Conservation (phyloP, 2,113 vertebrate genomes). For the Siniperca chuatsi region DNA sequence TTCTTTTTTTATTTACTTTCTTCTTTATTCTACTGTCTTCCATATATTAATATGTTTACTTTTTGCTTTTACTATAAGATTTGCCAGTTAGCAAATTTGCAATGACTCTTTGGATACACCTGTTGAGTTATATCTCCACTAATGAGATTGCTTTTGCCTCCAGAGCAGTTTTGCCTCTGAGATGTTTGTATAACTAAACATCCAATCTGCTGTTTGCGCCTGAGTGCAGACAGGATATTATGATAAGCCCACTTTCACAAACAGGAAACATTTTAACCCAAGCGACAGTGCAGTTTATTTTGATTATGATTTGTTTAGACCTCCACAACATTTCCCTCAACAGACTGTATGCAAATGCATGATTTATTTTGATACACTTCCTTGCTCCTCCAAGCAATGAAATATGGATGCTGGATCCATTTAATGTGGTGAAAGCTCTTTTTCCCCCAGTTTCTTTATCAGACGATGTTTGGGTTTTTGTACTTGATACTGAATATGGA, state of each 20-base stretch:
- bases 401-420: conserved; percentile 51
- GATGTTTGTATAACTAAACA: conserved; percentile 55
- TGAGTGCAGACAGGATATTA: conserved; percentile 70
- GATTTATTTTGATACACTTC: conserved; percentile 65
- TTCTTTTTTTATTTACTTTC: neutral
- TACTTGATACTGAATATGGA: neutral
- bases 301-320: conserved; percentile 71
- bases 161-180: conserved; percentile 7
- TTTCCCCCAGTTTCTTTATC: conserved; percentile 44
- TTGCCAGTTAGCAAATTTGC: neutral
- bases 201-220: conserved; percentile 52
- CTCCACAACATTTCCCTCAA: conserved; percentile 34
- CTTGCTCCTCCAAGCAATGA: conserved; percentile 55
- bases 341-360: conserved; percentile 69
- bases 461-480: conserved; percentile 39
- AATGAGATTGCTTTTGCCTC: conserved; percentile 10
- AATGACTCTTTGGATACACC: conserved; percentile 10
- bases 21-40: neutral
- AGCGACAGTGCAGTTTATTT: conserved; percentile 65
- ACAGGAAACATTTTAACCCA: conserved; percentile 75
- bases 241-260: conserved; percentile 65
- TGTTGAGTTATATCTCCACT: conserved; percentile 11
- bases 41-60: neutral
- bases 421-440: conserved; percentile 49
- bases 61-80: neutral